Evolutionary conservation across 2,797 vertebrate genomes (phyloP).

Genomic region (Halcyon chelicuti): DNA sequence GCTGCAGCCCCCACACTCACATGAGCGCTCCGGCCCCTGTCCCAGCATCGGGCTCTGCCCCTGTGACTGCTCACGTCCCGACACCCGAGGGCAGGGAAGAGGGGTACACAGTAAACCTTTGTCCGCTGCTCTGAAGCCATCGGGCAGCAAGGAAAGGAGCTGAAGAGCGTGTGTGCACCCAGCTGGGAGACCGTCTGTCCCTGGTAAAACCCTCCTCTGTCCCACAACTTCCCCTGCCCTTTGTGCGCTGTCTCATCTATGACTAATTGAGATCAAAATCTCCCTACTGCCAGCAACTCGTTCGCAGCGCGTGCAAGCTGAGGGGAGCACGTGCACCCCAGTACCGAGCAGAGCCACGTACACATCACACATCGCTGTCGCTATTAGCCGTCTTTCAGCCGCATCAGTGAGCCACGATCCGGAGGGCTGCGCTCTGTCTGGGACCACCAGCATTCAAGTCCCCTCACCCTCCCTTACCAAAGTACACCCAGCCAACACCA

Average conservation of each 20-base stretch:
- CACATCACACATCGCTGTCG: rapidly evolving
- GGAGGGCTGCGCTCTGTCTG: not conserved
- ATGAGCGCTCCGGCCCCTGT: rapidly evolving
- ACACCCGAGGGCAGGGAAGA: not conserved
- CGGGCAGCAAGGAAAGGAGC: not conserved
- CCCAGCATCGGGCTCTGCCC: not conserved
- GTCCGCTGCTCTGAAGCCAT: not conserved
- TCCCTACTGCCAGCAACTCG: not conserved
- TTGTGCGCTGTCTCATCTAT: not conserved
- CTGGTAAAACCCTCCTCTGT: not conserved
- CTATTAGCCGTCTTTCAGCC: not conserved
- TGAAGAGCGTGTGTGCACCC: rapidly evolving
- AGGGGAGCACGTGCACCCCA: rapidly evolving
- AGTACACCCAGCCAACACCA: not conserved
- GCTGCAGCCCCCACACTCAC: not conserved
- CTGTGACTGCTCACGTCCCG: rapidly evolving
- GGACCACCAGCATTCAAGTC: rapidly evolving
- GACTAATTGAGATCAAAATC: conserved; percentile 4
- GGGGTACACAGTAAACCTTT: rapidly evolving
- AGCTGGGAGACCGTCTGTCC: not conserved
- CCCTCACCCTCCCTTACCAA: not conserved
- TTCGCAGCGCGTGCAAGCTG: rapidly evolving
- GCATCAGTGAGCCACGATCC: not conserved
- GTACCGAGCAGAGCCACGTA: not conserved
- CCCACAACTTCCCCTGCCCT: not conserved